Percentiles rank a stretch among this genome's conserved stretches.
Evolutionary conservation across 2,888 invertebrate species (phyloP).

Genomic region (Tetrapedia diversipes): DNA sequence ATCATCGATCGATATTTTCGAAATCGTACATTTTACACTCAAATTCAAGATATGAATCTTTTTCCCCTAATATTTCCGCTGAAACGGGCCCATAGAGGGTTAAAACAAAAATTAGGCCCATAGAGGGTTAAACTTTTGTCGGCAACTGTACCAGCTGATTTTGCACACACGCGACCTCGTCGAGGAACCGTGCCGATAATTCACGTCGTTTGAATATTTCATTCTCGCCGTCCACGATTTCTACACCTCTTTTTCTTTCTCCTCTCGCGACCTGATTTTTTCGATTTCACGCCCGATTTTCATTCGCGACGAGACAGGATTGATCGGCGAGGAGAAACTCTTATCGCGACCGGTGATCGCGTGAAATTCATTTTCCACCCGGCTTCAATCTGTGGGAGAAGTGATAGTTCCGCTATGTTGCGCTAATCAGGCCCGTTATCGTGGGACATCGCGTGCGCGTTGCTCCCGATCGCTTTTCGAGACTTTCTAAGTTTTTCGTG

Average conservation of each 20-base stretch:
- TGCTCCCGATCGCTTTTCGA: conserved; percentile 4
- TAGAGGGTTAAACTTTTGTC: too few species aligned
- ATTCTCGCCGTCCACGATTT: conserved; percentile 32
- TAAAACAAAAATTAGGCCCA: too few species aligned
- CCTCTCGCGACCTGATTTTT: conserved; percentile 38
- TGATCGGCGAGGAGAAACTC: conserved; percentile 32
- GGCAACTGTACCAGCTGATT: conserved; percentile 24
- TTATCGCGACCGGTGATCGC: conserved; percentile 5
- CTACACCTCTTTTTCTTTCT: conserved; percentile 26
- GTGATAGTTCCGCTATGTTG: conserved; percentile 34
- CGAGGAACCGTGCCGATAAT: conserved; percentile 46
- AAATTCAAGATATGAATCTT: too few species aligned
- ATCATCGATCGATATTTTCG: too few species aligned
- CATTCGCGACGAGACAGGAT: background rate
- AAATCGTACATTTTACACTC: too few species aligned
- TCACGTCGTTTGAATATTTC: conserved; percentile 49
- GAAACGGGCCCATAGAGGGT: too few species aligned
- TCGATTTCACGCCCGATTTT: conserved; percentile 35
- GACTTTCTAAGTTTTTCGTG: conserved; percentile 34
- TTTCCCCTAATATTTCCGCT: too few species aligned
- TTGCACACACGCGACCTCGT: conserved; percentile 37
- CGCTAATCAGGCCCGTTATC: conserved; percentile 25
- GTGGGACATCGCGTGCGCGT: conserved; percentile 6
- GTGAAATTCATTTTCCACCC: conserved; percentile 23
- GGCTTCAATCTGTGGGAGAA: background rate